phyloP scores from a whole-genome alignment of 2,113 vertebrate species.

The Glaucomys volans region DNA sequence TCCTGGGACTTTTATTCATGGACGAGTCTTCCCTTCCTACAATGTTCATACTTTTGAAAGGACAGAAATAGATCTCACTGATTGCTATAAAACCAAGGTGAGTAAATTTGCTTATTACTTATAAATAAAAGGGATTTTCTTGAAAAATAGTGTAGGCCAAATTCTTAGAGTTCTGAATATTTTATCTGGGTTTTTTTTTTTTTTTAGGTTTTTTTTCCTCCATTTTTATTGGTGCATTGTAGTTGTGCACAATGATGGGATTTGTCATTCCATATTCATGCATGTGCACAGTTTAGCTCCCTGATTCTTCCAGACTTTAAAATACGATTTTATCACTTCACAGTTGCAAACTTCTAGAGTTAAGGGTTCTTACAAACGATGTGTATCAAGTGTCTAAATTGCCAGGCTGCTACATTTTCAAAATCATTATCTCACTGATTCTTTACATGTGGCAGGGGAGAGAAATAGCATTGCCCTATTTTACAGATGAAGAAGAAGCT shows the following conservation, averaged over 20 bases:
- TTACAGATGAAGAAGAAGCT: not conserved
- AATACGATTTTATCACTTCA: not conserved
- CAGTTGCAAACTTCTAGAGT: not conserved
- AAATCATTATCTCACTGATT: not conserved
- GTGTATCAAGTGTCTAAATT: not conserved
- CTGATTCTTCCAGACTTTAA: not conserved
- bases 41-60: not conserved
- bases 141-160: not conserved
- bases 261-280: too few species aligned
- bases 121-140: not conserved
- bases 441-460: not conserved
- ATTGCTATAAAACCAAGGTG: not conserved
- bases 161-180: not conserved
- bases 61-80: not conserved
- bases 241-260: too few species aligned
- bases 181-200: not conserved
- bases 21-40: not conserved
- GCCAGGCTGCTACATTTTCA: not conserved
- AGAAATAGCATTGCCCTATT: not conserved
- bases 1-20: not conserved
- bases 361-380: not conserved
- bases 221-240: too few species aligned
- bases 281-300: not conserved
- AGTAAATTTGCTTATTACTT: not conserved
- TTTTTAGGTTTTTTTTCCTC: too few species aligned